A percentile compares a stretch with the other conserved stretches of the same genome.
phyloP scores from a whole-genome alignment of 2,797 vertebrate species.

The Babyrousa celebensis region DNA sequence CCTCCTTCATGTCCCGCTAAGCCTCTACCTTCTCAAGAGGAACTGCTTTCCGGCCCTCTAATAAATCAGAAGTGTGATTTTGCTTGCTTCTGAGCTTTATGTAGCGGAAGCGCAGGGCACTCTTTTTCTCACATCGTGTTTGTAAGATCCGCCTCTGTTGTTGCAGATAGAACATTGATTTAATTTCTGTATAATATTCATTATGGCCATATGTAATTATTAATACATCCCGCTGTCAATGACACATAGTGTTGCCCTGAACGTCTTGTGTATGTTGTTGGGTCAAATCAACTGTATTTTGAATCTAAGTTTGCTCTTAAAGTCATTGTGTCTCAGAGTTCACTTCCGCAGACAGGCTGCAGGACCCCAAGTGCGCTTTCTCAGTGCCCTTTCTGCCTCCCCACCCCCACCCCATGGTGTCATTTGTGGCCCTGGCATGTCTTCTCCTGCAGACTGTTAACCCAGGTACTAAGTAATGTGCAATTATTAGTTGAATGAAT shows the following conservation, averaged over 20 bases:
- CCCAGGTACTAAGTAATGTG: neutral
- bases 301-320: neutral
- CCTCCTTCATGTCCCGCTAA: neutral
- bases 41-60: neutral
- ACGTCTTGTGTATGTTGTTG: no score
- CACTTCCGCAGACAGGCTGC: accelerated
- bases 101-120: neutral
- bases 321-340: neutral
- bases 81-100: neutral
- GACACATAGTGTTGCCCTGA: neutral
- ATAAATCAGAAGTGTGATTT: neutral
- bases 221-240: neutral
- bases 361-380: neutral
- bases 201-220: accelerated
- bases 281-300: neutral
- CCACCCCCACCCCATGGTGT: no score
- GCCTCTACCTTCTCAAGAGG: neutral
- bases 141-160: neutral
- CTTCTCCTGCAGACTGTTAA: neutral
- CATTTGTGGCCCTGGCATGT: neutral
- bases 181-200: neutral
- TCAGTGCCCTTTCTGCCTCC: neutral
- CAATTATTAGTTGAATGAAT: neutral
- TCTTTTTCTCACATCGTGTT: neutral
- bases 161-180: neutral